Evolutionary conservation across 2,113 vertebrate genomes (phyloP).

Genomic region (Oryctolagus cuniculus): mOryCun1.1 NC_091433.1:54171501-54172000

Average conservation of each 20-base stretch:
- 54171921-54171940: background rate
- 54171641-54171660: background rate
- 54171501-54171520: conserved; percentile 26
- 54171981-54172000: background rate
- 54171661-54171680: too few relatives aligned
- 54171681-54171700: background rate
- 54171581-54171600: conserved; percentile 24
- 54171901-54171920: background rate
- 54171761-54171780: background rate
- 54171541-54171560: conserved; percentile 11
- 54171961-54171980: background rate
- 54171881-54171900: conserved; percentile 2
- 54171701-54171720: background rate
- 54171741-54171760: background rate
- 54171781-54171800: too few relatives aligned
- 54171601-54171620: background rate
- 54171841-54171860: background rate
- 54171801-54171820: background rate
- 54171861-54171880: background rate
- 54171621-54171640: background rate
- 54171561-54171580: background rate
- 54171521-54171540: conserved; percentile 18
- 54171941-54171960: background rate
- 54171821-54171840: background rate
- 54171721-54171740: background rate